phyloP scores from a whole-genome alignment of 2,888 invertebrate species.

The Mallateleia sp. region DNA sequence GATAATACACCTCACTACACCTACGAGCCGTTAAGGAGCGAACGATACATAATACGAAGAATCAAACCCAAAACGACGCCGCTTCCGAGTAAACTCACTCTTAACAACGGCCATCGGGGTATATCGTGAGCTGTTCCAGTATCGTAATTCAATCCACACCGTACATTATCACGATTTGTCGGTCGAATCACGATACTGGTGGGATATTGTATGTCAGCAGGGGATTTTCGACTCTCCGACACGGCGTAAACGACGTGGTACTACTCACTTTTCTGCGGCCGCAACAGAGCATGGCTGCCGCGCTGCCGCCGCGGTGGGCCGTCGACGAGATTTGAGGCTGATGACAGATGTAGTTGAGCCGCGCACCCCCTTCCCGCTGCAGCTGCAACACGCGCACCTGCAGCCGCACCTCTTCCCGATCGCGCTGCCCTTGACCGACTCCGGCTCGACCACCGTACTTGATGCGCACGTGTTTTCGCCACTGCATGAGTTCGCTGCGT shows the following conservation, averaged over 20 bases:
- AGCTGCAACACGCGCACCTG: slow-evolving; percentile 89
- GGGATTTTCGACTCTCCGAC: neutral
- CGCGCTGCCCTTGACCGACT: slow-evolving; percentile 89
- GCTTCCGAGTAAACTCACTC: too few species aligned
- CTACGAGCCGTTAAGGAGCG: too few species aligned
- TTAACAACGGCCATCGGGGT: neutral
- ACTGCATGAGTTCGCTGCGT: slow-evolving; percentile 90
- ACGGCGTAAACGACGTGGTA: too few species aligned
- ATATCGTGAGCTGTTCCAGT: slow-evolving; percentile 1
- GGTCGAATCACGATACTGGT: slow-evolving; percentile 14
- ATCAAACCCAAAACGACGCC: too few species aligned
- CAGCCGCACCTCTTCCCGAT: slow-evolving; percentile 87
- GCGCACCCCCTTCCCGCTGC: slow-evolving; percentile 87
- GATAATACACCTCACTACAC: too few species aligned
- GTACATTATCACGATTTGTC: slow-evolving; percentile 34
- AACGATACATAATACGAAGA: too few species aligned
- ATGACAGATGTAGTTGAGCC: slow-evolving; percentile 88
- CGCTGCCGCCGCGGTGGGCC: slow-evolving; percentile 91
- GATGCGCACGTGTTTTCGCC: slow-evolving; percentile 90
- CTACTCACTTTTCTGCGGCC: slow-evolving; percentile 97
- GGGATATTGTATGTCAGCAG: slow-evolving; percentile 39
- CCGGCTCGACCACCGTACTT: slow-evolving; percentile 90
- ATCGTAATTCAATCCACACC: slow-evolving; percentile 18
- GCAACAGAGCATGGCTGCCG: slow-evolving; percentile 98
- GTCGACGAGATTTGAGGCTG: slow-evolving; percentile 87